Conservation (phyloP, 2,113 vertebrate species). For the Elachura formosa region DNA sequence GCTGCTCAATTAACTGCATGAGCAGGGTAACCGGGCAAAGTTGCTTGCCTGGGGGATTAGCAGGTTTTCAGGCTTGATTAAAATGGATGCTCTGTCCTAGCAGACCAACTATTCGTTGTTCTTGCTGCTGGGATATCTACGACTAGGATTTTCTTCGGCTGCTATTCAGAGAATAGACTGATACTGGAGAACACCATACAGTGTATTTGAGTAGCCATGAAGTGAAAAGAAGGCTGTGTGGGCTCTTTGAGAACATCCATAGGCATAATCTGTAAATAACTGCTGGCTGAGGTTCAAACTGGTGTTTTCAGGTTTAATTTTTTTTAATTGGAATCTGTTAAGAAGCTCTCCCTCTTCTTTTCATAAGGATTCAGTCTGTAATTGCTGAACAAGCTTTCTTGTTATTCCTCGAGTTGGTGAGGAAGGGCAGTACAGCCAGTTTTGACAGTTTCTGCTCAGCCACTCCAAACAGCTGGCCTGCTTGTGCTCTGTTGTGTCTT, state of each 20-base stretch:
- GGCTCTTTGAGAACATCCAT: not conserved
- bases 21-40: not conserved
- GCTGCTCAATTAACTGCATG: not conserved
- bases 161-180: not conserved
- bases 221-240: not conserved
- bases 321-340: not conserved
- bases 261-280: not conserved
- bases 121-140: not conserved
- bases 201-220: not conserved
- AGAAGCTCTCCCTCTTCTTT: not conserved
- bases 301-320: not conserved
- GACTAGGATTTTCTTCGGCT: not conserved
- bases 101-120: not conserved
- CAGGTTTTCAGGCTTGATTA: not conserved
- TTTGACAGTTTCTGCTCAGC: not conserved
- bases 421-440: not conserved
- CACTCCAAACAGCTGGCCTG: fast-evolving
- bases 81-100: not conserved
- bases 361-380: not conserved
- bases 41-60: not conserved
- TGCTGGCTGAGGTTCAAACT: not conserved
- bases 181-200: not conserved
- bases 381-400: not conserved
- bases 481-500: not conserved
- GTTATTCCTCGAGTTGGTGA: fast-evolving